A percentile compares a stretch with the other conserved stretches of the same genome.
Evolutionary conservation across 2,888 invertebrate genomes (phyloP).

Genomic region (Paralinhomoeus sp.): DNA sequence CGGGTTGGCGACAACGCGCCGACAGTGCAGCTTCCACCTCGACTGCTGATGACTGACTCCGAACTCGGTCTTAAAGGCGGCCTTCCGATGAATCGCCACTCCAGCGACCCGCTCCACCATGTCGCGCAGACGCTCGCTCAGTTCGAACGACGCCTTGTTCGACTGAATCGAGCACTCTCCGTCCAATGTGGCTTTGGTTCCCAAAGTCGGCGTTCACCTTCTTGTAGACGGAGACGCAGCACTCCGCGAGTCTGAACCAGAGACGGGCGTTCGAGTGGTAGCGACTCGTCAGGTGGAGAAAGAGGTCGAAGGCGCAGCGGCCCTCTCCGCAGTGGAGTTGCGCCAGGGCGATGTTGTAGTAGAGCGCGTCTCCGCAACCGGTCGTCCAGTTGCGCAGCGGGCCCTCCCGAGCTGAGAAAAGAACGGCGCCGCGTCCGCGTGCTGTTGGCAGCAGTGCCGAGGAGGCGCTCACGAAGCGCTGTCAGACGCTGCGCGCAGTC

Average conservation of each 20-base stretch:
- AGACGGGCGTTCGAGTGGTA: slow-evolving; percentile 66
- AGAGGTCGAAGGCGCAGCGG: slow-evolving; percentile 64
- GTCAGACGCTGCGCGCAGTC: neutral
- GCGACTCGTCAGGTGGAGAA: slow-evolving; percentile 58
- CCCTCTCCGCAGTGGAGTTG: slow-evolving; percentile 54
- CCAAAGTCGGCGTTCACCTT: neutral
- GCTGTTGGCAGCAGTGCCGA: neutral
- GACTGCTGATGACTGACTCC: too few species aligned
- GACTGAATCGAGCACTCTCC: neutral
- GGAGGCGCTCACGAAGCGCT: too few species aligned
- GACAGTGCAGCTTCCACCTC: too few species aligned
- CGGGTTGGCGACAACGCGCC: too few species aligned
- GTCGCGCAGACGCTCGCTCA: neutral
- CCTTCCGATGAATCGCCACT: neutral
- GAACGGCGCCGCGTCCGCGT: neutral
- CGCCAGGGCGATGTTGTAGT: slow-evolving; percentile 50
- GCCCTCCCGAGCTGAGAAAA: too few species aligned
- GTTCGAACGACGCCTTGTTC: neutral
- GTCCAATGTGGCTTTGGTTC: neutral
- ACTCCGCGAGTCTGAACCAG: slow-evolving; percentile 78
- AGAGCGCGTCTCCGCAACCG: neutral
- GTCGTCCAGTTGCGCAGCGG: too few species aligned
- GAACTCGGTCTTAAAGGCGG: neutral
- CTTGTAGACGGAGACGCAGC: slow-evolving; percentile 35
- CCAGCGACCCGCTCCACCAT: neutral